These are phyloP conservation scores for Glaucomys volans DNA, from an alignment of 2,113 vertebrate species.

Conservation along the genomic window DNA sequence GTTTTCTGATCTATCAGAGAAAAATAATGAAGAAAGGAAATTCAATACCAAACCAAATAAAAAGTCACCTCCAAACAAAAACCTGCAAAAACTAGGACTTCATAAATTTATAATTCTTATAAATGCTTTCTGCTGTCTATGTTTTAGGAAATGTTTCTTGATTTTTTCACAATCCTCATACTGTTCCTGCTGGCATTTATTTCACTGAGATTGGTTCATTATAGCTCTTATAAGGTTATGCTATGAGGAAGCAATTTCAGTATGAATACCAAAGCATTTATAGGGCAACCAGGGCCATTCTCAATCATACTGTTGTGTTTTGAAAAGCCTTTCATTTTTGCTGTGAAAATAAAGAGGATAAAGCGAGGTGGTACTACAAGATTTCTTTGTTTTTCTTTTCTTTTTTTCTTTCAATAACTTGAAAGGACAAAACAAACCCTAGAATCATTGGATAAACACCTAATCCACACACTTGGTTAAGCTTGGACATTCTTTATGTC, in stretches of 20 bases:
- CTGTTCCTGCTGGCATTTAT: background rate
- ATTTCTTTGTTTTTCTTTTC: background rate
- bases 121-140: background rate
- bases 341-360: slow-evolving; percentile 49
- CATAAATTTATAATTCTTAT: background rate
- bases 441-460: background rate
- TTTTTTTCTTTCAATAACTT: slow-evolving; percentile 9
- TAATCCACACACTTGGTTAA: slow-evolving; percentile 70
- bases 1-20: background rate
- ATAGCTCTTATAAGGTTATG: background rate
- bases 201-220: background rate
- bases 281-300: background rate
- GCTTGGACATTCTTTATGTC: slow-evolving; percentile 70
- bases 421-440: slow-evolving; percentile 18
- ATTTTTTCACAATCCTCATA: background rate
- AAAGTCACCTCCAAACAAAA: background rate
- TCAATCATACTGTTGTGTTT: slow-evolving; percentile 15
- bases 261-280: background rate
- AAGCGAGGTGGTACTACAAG: background rate
- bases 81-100: background rate
- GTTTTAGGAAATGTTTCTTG: background rate
- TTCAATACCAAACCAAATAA: background rate
- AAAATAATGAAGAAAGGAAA: background rate
- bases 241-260: background rate
- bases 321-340: slow-evolving; percentile 53